Percentiles rank a stretch among this genome's conserved stretches.
Evolutionary conservation across 2,888 invertebrate genomes (phyloP).

Genomic region (Tuta absoluta): DNA sequence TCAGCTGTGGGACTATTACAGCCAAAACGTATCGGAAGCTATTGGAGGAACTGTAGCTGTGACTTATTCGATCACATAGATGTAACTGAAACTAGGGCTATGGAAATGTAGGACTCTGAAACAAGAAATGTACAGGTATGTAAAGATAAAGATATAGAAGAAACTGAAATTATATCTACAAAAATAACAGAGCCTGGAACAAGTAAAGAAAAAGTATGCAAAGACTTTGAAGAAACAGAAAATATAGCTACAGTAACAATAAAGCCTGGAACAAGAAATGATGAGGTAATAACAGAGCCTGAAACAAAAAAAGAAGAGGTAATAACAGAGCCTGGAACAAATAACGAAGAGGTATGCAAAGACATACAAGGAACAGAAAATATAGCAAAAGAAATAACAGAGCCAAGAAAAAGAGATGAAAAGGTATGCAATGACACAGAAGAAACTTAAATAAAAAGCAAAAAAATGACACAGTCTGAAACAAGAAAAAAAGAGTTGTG

Average conservation of each 20-base stretch:
- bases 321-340: background rate
- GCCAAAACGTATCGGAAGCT: slow-evolving; percentile 7
- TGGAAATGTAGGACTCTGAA: background rate
- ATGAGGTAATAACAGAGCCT: no score
- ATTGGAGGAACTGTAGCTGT: background rate
- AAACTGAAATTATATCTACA: background rate
- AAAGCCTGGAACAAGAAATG: background rate
- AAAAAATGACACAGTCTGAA: no score
- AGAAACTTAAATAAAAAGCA: no score
- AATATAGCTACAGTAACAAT: background rate
- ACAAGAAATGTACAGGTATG: background rate
- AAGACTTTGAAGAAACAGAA: background rate
- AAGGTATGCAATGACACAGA: no score
- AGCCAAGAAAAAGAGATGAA: no score
- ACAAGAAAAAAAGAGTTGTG: no score
- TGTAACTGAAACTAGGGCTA: background rate
- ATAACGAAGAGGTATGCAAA: background rate
- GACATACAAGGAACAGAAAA: background rate
- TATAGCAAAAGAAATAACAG: no score
- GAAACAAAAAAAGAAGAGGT: no score
- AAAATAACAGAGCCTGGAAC: background rate
- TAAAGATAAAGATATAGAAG: background rate
- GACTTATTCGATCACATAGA: background rate
- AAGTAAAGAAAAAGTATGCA: background rate
- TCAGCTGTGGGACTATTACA: slow-evolving; percentile 25